A percentile compares a stretch with the other conserved stretches of the same genome.
phyloP scores from a whole-genome alignment of 2,888 invertebrate species.

The Hyppa rectilinea region DNA sequence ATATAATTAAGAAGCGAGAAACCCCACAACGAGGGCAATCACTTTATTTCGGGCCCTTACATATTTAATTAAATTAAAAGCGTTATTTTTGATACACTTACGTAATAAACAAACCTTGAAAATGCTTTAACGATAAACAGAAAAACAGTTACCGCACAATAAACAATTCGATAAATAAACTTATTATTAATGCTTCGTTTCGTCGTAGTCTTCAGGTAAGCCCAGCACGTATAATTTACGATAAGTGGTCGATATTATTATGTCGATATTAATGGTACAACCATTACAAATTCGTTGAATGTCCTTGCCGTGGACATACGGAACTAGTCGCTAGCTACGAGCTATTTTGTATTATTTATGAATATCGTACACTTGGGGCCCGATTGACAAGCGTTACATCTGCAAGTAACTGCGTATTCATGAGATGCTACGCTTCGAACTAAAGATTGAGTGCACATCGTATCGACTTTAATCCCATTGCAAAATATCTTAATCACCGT shows the following conservation, averaged over 20 bases:
- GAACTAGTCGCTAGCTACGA: conserved; percentile 42
- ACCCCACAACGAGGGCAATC: conserved; percentile 6
- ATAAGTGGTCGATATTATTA: conserved; percentile 59
- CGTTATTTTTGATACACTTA: background rate
- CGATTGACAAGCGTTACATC: conserved; percentile 33
- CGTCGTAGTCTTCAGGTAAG: conserved; percentile 30
- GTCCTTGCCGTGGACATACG: conserved; percentile 42
- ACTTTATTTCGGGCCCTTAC: conserved; percentile 12
- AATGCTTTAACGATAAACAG: conserved; percentile 4
- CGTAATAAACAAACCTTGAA: background rate
- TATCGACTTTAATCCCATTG: conserved; percentile 14
- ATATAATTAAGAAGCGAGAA: conserved; percentile 45
- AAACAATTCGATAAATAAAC: conserved; percentile 37
- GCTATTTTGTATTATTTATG: conserved; percentile 55
- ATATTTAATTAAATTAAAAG: conserved; percentile 5
- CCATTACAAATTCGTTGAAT: conserved; percentile 56
- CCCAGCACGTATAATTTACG: conserved; percentile 55
- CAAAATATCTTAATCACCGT: conserved; percentile 8
- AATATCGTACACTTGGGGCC: conserved; percentile 51
- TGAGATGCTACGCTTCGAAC: conserved; percentile 17
- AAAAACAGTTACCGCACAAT: background rate
- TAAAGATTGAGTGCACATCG: conserved; percentile 40
- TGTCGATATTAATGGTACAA: conserved; percentile 52
- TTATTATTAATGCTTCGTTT: conserved; percentile 35
- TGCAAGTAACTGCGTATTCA: conserved; percentile 21